Percentiles rank a stretch among this genome's conserved stretches.
These are phyloP conservation scores for Sabatieria punctata DNA, from an alignment of 2,888 invertebrate genomes.

Conservation along the genomic window DNA sequence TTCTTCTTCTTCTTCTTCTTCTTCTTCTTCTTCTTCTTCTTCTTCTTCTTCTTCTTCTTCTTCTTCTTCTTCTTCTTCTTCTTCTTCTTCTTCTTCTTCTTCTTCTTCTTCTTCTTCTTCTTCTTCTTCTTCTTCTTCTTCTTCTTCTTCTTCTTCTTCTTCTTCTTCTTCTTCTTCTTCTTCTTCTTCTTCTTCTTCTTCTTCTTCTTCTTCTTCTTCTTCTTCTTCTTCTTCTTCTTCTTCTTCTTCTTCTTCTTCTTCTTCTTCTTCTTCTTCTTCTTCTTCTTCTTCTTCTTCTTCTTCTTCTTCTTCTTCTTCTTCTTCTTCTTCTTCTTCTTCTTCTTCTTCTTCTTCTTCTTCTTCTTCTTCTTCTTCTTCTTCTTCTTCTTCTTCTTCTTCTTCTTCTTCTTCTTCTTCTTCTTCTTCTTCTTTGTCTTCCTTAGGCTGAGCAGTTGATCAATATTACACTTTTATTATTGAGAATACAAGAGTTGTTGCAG, in stretches of 20 bases:
- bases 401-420: constrained; percentile 1
- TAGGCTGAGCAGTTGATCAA: too few relatives aligned
- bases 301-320: constrained; percentile 6
- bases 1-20: constrained; percentile 6
- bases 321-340: constrained; percentile 6
- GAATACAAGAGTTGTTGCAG: too few relatives aligned
- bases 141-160: constrained; percentile 6
- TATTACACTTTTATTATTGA: too few relatives aligned
- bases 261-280: constrained; percentile 6
- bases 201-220: constrained; percentile 6
- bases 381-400: constrained; percentile 1
- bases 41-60: constrained; percentile 5
- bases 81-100: constrained; percentile 6
- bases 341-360: constrained; percentile 6
- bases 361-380: constrained; percentile 6
- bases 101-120: constrained; percentile 6
- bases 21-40: constrained; percentile 6
- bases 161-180: constrained; percentile 6
- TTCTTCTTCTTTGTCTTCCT: neutral
- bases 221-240: constrained; percentile 6
- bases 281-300: constrained; percentile 6
- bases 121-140: constrained; percentile 6
- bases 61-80: constrained; percentile 6
- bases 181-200: constrained; percentile 6
- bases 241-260: constrained; percentile 6